Evolutionary conservation across 1,140 invertebrate genomes (phyloP).

Genomic region (Drosophila ironensis): DNA sequence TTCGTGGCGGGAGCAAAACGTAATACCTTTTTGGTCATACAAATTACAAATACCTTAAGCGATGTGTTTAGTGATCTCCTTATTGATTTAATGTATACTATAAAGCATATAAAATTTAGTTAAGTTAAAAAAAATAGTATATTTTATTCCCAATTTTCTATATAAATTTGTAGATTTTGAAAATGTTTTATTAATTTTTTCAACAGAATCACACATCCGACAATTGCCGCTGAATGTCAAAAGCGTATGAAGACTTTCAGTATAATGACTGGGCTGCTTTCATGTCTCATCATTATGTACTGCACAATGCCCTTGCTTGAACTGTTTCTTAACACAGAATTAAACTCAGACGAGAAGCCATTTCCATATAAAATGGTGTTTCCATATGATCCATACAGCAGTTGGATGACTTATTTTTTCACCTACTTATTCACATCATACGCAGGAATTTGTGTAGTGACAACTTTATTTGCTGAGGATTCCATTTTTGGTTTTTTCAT

Average conservation of each 20-base stretch:
- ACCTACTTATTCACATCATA: constrained; percentile 75
- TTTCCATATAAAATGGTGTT: constrained; percentile 81
- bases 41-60: too few relatives aligned
- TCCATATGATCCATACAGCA: constrained; percentile 60
- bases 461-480: constrained; percentile 79
- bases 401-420: constrained; percentile 49
- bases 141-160: background rate
- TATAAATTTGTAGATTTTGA: background rate
- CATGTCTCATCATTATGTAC: constrained; percentile 73
- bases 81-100: too few relatives aligned
- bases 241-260: constrained; percentile 62
- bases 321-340: constrained; percentile 36
- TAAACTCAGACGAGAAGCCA: constrained; percentile 48
- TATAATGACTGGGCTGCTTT: constrained; percentile 61
- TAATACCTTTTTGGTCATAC: too few relatives aligned
- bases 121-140: too few relatives aligned
- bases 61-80: too few relatives aligned
- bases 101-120: too few relatives aligned
- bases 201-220: constrained; percentile 19
- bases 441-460: constrained; percentile 79
- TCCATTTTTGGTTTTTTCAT: constrained; percentile 76
- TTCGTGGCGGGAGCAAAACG: too few relatives aligned
- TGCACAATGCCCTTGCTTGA: constrained; percentile 70
- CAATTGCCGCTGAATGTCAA: constrained; percentile 41
- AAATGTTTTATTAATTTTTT: background rate